A percentile compares a stretch with the other conserved stretches of the same genome.
Evolutionary conservation across 2,113 vertebrate species (phyloP).

Genomic region (Actenoides hombroni): DNA sequence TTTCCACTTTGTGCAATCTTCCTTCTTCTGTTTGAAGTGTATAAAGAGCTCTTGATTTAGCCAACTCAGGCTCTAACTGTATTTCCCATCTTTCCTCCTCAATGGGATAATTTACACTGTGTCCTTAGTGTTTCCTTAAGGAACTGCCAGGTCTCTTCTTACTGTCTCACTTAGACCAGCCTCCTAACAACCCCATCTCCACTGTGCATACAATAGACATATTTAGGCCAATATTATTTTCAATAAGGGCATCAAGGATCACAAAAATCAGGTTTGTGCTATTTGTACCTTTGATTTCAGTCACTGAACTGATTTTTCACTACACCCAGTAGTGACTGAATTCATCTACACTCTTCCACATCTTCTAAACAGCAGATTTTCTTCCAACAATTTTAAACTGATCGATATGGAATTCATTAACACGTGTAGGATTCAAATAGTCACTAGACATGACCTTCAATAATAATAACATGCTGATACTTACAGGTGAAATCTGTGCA

Average conservation of each 20-base stretch:
- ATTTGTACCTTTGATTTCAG: not conserved
- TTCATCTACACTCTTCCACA: not conserved
- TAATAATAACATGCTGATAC: not conserved
- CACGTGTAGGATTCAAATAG: not conserved
- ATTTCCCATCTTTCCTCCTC: not conserved
- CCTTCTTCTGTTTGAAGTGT: not conserved
- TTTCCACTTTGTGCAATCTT: not conserved
- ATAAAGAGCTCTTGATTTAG: constrained; percentile 10
- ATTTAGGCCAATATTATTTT: not conserved
- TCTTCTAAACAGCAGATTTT: not conserved
- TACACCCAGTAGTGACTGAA: not conserved
- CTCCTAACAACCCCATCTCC: not conserved
- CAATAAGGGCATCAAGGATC: not conserved
- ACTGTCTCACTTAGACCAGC: not conserved
- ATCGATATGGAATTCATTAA: not conserved
- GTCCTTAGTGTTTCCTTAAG: not conserved
- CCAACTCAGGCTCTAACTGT: not conserved
- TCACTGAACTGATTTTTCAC: not conserved
- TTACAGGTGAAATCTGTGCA: not conserved
- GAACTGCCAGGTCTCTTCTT: not conserved
- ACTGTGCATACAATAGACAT: not conserved
- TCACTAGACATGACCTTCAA: not conserved
- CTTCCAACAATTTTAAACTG: not conserved
- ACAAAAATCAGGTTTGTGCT: not conserved
- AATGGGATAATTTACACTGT: not conserved